phyloP scores from a whole-genome alignment of 2,797 vertebrate genomes.

The Macropus fuliginosus region DNA sequence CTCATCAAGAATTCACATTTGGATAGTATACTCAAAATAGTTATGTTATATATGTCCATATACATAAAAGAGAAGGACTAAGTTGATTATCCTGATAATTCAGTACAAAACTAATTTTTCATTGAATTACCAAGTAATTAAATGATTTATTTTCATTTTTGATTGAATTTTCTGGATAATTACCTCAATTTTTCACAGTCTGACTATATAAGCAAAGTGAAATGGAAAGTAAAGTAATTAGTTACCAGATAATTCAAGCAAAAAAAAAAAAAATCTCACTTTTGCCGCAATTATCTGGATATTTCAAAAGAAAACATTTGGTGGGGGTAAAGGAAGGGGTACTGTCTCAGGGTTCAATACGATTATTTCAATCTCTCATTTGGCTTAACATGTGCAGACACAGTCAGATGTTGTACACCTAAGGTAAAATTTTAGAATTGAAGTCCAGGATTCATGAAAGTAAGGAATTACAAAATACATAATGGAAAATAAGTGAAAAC shows the following conservation, averaged over 20 bases:
- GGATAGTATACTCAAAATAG: not conserved
- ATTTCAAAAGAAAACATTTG: not conserved
- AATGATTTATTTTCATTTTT: not conserved
- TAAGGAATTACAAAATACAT: not conserved
- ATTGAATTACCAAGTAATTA: not conserved
- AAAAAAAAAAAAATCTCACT: not conserved
- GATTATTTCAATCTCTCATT: not conserved
- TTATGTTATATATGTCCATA: not conserved
- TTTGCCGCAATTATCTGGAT: not conserved
- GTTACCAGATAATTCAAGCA: not conserved
- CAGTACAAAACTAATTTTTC: not conserved
- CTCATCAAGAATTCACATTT: accelerated
- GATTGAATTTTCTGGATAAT: not conserved
- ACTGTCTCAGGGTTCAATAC: not conserved
- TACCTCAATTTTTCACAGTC: not conserved
- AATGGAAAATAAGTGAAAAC: not conserved
- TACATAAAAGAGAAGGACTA: not conserved
- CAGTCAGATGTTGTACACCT: not conserved
- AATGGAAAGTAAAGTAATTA: not conserved
- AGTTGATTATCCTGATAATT: not conserved
- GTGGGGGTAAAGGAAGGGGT: not conserved
- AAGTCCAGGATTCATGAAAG: not conserved
- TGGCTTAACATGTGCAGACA: not conserved
- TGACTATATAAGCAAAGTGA: constrained; percentile 1
- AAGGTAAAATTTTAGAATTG: not conserved